These are phyloP conservation scores for Asteroscopus sphinx DNA, from an alignment of 2,888 invertebrate genomes.

Conservation along the genomic window DNA sequence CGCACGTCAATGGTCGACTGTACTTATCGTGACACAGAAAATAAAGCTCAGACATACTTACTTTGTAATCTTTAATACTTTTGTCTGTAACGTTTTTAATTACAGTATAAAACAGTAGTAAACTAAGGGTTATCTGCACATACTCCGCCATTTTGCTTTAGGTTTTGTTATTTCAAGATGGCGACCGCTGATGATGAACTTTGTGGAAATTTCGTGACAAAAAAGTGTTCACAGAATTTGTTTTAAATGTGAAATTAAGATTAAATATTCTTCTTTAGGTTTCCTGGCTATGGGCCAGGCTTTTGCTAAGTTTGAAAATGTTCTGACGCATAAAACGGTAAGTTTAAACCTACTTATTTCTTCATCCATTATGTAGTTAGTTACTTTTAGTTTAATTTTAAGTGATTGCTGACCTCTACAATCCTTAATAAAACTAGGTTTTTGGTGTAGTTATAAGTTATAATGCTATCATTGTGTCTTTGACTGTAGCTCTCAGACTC, in stretches of 20 bases:
- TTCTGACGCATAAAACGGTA: constrained; percentile 2
- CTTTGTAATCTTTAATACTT: constrained; percentile 20
- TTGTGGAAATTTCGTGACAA: constrained; percentile 44
- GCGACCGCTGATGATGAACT: constrained; percentile 42
- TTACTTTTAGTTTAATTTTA: too few relatives aligned
- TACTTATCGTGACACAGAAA: constrained; percentile 1
- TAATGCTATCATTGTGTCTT: too few relatives aligned
- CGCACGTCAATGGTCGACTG: too few relatives aligned
- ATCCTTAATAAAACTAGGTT: too few relatives aligned
- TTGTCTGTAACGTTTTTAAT: constrained; percentile 47
- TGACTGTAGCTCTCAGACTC: too few relatives aligned
- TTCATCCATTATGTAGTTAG: too few relatives aligned
- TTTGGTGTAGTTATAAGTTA: too few relatives aligned
- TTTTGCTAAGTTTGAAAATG: constrained; percentile 42
- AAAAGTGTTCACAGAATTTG: constrained; percentile 32
- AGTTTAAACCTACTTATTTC: too few relatives aligned
- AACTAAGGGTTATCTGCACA: constrained; percentile 42
- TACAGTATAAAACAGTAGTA: constrained; percentile 51
- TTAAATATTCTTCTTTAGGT: constrained; percentile 25
- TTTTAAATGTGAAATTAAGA: constrained; percentile 51
- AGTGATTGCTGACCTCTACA: too few relatives aligned
- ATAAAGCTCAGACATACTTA: constrained; percentile 8
- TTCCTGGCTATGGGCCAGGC: constrained; percentile 34
- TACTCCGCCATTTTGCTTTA: constrained; percentile 58
- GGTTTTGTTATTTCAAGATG: constrained; percentile 57